Conservation (phyloP, 1,140 invertebrate species). For the Pinna nobilis region DNA sequence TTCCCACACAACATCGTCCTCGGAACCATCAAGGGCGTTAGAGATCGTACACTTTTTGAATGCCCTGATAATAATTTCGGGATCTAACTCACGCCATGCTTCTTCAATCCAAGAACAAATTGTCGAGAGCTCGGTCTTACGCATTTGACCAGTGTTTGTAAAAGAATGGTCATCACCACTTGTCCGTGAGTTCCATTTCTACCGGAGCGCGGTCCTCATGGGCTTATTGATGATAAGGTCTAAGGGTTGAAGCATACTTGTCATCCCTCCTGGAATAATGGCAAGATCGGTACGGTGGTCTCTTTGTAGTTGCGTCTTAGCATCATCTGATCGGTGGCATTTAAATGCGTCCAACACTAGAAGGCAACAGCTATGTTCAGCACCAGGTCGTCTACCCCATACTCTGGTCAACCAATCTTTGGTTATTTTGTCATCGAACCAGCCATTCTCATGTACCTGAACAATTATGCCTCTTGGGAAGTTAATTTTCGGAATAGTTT, state of each 20-base stretch:
- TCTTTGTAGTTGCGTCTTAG: too few relatives aligned
- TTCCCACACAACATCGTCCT: constrained; percentile 38
- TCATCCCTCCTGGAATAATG: constrained; percentile 56
- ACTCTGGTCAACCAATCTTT: constrained; percentile 43
- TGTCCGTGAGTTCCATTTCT: constrained; percentile 54
- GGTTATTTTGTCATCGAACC: constrained; percentile 52
- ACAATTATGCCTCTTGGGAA: constrained; percentile 42
- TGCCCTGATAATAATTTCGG: constrained; percentile 14
- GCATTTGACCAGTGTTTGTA: too few relatives aligned
- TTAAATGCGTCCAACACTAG: constrained; percentile 24
- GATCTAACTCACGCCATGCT: constrained; percentile 28
- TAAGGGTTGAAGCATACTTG: constrained; percentile 58
- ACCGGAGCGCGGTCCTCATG: constrained; percentile 54
- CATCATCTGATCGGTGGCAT: neutral
- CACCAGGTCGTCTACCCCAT: constrained; percentile 14
- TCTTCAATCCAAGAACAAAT: constrained; percentile 13
- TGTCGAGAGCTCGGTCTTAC: too few relatives aligned
- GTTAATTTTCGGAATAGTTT: constrained; percentile 40
- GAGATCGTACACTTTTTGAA: constrained; percentile 50
- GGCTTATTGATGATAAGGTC: constrained; percentile 62
- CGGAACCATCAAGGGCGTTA: constrained; percentile 39
- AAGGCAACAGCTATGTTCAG: neutral
- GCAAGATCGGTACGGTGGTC: constrained; percentile 4
- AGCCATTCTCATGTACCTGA: constrained; percentile 46
- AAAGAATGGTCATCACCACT: constrained; percentile 36